Percentiles rank a stretch among this genome's conserved stretches.
Evolutionary conservation across 2,797 vertebrate species (phyloP).

Genomic region (Sarcoramphus papa): DNA sequence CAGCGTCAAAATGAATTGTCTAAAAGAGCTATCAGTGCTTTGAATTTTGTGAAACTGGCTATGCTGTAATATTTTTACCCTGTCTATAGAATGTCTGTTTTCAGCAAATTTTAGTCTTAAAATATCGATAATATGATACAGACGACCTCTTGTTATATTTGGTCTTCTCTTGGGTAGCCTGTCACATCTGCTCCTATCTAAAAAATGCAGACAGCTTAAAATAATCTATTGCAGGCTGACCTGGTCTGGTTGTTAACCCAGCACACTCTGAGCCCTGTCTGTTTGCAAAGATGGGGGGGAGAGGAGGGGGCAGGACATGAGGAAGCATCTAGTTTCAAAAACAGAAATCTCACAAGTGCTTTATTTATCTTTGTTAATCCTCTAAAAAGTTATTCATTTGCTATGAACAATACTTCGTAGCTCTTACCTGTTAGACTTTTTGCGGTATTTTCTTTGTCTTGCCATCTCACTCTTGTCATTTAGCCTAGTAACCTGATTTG

Average conservation of each 20-base stretch:
- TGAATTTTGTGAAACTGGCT: neutral
- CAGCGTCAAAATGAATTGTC: neutral
- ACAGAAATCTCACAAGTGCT: neutral
- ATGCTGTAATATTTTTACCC: neutral
- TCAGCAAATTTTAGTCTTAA: neutral
- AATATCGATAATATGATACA: neutral
- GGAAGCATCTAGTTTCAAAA: neutral
- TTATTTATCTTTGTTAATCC: neutral
- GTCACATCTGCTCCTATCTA: slow-evolving; percentile 2
- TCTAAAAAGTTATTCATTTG: neutral
- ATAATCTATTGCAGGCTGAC: slow-evolving; percentile 37
- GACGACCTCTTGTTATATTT: neutral
- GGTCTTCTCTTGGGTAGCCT: neutral
- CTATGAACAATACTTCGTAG: neutral
- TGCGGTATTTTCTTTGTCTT: neutral
- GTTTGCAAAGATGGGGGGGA: neutral
- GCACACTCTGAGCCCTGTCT: slow-evolving; percentile 4
- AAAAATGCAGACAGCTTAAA: slow-evolving; percentile 53
- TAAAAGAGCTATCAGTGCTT: neutral
- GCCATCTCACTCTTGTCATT: neutral
- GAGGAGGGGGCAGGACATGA: neutral
- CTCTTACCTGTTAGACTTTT: neutral
- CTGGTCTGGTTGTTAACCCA: slow-evolving; percentile 32
- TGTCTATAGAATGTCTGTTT: neutral
- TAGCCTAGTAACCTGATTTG: neutral